These are phyloP conservation scores for Aleiodes testaceus DNA, from an alignment of 2,888 invertebrate genomes.

Conservation along the genomic window DNA sequence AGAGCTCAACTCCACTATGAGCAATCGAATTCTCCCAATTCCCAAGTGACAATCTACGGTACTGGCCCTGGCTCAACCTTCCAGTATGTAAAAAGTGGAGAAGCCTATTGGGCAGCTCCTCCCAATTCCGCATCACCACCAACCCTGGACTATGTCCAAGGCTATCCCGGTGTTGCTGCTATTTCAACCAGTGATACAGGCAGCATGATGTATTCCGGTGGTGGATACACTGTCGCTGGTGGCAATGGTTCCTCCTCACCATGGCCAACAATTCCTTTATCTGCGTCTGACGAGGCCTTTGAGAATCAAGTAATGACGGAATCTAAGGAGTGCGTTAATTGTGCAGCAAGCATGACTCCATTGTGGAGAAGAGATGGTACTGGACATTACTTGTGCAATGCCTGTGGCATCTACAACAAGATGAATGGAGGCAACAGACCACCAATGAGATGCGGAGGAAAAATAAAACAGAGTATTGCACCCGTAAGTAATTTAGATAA, in stretches of 20 bases:
- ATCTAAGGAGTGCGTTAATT: constrained; percentile 83
- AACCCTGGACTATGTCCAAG: constrained; percentile 65
- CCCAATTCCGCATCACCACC: constrained; percentile 53
- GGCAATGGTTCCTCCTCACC: constrained; percentile 74
- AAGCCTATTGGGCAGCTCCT: constrained; percentile 57
- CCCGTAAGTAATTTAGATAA: constrained; percentile 60
- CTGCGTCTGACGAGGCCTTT: constrained; percentile 74
- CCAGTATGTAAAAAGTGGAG: constrained; percentile 75
- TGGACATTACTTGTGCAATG: constrained; percentile 91
- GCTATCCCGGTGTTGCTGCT: constrained; percentile 62
- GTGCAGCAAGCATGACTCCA: constrained; percentile 81
- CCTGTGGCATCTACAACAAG: constrained; percentile 79
- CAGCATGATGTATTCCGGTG: constrained; percentile 63
- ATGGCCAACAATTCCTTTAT: constrained; percentile 73
- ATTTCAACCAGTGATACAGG: constrained; percentile 62
- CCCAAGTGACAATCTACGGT: constrained; percentile 78
- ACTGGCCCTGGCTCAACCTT: constrained; percentile 73
- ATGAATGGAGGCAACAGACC: constrained; percentile 78
- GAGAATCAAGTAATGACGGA: constrained; percentile 75
- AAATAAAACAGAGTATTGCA: constrained; percentile 65
- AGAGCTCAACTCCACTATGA: constrained; percentile 76
- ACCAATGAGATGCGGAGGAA: constrained; percentile 61
- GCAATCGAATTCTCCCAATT: constrained; percentile 76
- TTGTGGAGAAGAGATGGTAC: constrained; percentile 91
- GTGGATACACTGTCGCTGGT: constrained; percentile 67